Evolutionary conservation across 2,113 vertebrate genomes (phyloP).

Genomic region (Hippocampus zosterae): DNA sequence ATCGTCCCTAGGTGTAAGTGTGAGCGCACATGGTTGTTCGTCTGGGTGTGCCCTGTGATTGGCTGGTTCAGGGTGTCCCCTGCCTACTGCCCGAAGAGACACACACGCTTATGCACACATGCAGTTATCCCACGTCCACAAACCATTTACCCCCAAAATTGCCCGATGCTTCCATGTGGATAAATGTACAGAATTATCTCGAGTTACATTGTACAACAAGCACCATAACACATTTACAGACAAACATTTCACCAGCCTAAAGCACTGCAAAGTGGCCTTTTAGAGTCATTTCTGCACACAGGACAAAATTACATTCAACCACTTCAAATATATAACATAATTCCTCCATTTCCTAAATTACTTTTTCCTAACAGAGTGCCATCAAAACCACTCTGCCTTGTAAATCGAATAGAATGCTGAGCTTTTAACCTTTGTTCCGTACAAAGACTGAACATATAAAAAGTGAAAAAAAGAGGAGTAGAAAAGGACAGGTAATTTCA

Average conservation of each 20-base stretch:
- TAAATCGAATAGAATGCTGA: slow-evolving; percentile 19
- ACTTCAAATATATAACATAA: slow-evolving; percentile 51
- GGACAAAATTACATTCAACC: slow-evolving; percentile 54
- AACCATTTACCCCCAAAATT: neutral
- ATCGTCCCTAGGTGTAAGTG: too few relatives aligned
- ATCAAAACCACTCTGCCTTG: slow-evolving; percentile 48
- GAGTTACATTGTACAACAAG: slow-evolving; percentile 33
- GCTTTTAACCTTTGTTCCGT: slow-evolving; percentile 28
- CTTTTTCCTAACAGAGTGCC: slow-evolving; percentile 54
- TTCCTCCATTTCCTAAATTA: slow-evolving; percentile 55
- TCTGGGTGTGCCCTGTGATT: too few relatives aligned
- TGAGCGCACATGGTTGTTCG: too few relatives aligned
- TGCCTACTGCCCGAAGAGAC: too few relatives aligned
- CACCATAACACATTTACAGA: slow-evolving; percentile 38
- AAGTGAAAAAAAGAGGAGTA: slow-evolving; percentile 17
- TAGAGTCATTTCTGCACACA: slow-evolving; percentile 37
- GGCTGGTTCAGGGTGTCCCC: too few relatives aligned
- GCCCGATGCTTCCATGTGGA: neutral
- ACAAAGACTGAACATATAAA: slow-evolving; percentile 15
- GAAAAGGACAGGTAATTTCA: slow-evolving; percentile 21
- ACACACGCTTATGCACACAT: too few relatives aligned
- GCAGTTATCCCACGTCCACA: neutral
- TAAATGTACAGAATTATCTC: slow-evolving; percentile 38
- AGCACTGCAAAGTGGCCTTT: slow-evolving; percentile 45
- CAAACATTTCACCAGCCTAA: slow-evolving; percentile 31